Evolutionary conservation across 2,888 invertebrate species (phyloP), one percentile per base, ranked within the genome.

Genomic region (Sycophila texana): DNA sequence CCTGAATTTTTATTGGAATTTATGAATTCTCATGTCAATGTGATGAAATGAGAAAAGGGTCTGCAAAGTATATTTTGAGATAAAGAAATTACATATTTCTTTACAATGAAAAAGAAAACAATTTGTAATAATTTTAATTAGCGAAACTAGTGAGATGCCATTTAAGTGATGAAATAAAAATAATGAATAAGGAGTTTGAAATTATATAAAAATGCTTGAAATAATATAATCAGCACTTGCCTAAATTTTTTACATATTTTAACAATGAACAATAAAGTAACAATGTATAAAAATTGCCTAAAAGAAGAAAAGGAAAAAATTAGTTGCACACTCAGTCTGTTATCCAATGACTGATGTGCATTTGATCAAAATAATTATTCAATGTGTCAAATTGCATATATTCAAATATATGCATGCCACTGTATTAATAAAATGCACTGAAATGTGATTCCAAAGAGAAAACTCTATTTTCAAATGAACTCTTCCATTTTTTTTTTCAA

Each of bases 91-190:
- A 71, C 7, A 71, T 79, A 22, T 71, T 79, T 70, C 71, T 71
- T 66, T 66, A 67, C 20, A 39, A 39, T 39, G 5, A 39, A 39
- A 7, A 39, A 39, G 47, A 66, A 74, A 18, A 60, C 10, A 61
- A 71, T 26, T n/a, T 39, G 4, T 39, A 39, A 39, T 39, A 39
- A 39, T 39, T 39, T 39, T 39, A 7, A 7, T 39, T 39, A 39
- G 39, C 4, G 4, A 39, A 39, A 39, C 68, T 22, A 30, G 26
- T 57, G 74, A 77, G 81, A 83, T 86, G 86, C 84, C 84, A 84
- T 75, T 66, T 84, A 86, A 88, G 88, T 89, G 89, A 88, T 88
- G 86, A 85, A 65, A 20, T 81, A 86, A 86, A 87, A 86, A 83
- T 83, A 84, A 85, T 87, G 85, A 85, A 86, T 79, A 84, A 83